These are phyloP conservation scores for Phylloscopus collybita DNA, from an alignment of 2,797 vertebrate species.

Conservation along the genomic window DNA sequence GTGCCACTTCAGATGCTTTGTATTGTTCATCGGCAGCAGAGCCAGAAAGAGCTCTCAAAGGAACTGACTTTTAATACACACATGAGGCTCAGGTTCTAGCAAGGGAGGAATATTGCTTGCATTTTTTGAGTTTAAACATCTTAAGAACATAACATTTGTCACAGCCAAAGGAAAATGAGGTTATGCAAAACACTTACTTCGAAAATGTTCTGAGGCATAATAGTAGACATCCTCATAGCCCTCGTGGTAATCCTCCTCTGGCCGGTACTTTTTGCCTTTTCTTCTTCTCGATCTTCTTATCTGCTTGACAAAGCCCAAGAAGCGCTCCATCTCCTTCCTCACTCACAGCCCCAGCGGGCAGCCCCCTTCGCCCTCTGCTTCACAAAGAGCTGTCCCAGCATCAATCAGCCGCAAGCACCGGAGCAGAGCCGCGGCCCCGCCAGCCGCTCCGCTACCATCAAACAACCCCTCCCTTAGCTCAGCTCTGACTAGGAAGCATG, in stretches of 20 bases:
- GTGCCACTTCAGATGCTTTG: constrained; percentile 43
- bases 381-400: constrained; percentile 54
- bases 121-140: background rate
- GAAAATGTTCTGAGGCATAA: constrained; percentile 92
- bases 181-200: constrained; percentile 82
- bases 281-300: constrained; percentile 90
- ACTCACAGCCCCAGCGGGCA: background rate
- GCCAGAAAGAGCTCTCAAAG: background rate
- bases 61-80: background rate
- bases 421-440: background rate
- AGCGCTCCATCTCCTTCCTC: constrained; percentile 86
- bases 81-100: background rate
- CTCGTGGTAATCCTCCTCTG: constrained; percentile 97
- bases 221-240: constrained; percentile 99
- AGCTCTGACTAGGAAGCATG: constrained; percentile 28
- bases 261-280: constrained; percentile 95
- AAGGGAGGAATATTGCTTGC: background rate
- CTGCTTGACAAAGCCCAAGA: constrained; percentile 92
- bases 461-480: constrained; percentile 33
- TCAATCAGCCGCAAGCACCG: background rate
- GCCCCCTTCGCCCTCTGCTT: constrained; percentile 42
- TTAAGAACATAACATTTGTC: constrained; percentile 35
- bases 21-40: background rate
- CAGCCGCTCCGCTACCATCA: background rate
- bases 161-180: constrained; percentile 8